phyloP scores from a whole-genome alignment of 2,888 invertebrate species.

The Adelphocoris suturalis region DNA sequence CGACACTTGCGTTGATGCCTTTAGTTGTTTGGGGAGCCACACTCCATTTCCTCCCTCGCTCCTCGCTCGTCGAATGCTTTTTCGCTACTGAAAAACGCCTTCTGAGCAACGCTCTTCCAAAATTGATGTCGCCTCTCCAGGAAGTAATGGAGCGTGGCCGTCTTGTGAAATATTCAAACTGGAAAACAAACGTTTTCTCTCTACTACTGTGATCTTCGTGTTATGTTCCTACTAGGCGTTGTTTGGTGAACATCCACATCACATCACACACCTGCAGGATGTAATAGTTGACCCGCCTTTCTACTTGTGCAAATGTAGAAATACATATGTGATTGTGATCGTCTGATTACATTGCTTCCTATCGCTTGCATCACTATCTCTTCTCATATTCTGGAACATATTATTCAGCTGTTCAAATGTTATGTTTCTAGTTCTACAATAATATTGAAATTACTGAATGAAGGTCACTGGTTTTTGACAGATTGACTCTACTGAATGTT shows the following conservation, averaged over 20 bases:
- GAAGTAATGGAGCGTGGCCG: conserved; percentile 14
- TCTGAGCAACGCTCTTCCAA: not conserved
- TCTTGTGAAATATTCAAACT: conserved; percentile 27
- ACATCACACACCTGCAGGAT: no score
- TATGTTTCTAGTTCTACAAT: no score
- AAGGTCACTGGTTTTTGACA: no score
- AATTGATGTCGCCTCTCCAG: not conserved
- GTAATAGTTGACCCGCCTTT: no score
- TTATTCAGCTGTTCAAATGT: no score
- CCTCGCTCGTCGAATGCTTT: not conserved
- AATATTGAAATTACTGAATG: no score
- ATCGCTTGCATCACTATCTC: no score
- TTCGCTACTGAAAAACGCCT: conserved; percentile 6
- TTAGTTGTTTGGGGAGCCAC: conserved; percentile 30
- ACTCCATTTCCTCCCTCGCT: conserved; percentile 23
- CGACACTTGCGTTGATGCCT: conserved; percentile 31
- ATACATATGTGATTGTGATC: no score
- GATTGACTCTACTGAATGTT: no score
- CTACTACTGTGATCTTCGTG: not conserved
- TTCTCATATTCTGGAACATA: no score
- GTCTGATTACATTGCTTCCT: no score
- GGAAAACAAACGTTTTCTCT: not conserved
- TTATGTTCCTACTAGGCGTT: not conserved
- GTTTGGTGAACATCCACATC: not conserved
- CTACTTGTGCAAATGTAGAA: no score